Conservation (phyloP, 1,140 invertebrate genomes). For the Steinernema khuongi region DNA sequence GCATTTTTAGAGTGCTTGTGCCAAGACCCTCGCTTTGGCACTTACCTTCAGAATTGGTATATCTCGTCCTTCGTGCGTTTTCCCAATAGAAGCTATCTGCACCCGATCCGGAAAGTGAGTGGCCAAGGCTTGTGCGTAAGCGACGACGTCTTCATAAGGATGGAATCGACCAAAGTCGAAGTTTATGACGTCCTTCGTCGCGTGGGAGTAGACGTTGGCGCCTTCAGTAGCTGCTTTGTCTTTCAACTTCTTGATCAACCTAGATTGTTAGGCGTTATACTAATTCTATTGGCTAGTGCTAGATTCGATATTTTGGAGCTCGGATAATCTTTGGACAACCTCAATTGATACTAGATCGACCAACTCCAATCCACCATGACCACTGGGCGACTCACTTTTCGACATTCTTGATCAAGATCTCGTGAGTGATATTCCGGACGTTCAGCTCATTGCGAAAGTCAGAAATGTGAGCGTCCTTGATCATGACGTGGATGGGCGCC, state of each 20-base stretch:
- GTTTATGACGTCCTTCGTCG: slow-evolving; percentile 28
- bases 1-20: no score
- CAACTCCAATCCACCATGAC: no score
- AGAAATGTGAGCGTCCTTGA: slow-evolving; percentile 66
- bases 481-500: slow-evolving; percentile 68
- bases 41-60: slow-evolving; percentile 60
- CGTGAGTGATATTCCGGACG: slow-evolving; percentile 66
- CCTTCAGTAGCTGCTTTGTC: slow-evolving; percentile 30
- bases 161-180: slow-evolving; percentile 37
- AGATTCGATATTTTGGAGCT: no score
- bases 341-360: no score
- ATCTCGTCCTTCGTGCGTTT: slow-evolving; percentile 59
- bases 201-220: slow-evolving; percentile 25
- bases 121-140: slow-evolving; percentile 60
- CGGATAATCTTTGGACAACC: no score
- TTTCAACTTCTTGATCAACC: slow-evolving; percentile 45
- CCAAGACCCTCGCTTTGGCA: no score
- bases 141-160: slow-evolving; percentile 60
- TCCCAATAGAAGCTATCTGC: slow-evolving; percentile 59
- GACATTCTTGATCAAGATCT: slow-evolving; percentile 70
- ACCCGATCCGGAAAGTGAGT: slow-evolving; percentile 58
- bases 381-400: slow-evolving; percentile 64
- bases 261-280: not conserved
- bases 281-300: no score
- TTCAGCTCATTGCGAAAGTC: slow-evolving; percentile 68